Evolutionary conservation across 2,888 invertebrate species (phyloP).

Genomic region (Megalurothrips usitatus): DNA sequence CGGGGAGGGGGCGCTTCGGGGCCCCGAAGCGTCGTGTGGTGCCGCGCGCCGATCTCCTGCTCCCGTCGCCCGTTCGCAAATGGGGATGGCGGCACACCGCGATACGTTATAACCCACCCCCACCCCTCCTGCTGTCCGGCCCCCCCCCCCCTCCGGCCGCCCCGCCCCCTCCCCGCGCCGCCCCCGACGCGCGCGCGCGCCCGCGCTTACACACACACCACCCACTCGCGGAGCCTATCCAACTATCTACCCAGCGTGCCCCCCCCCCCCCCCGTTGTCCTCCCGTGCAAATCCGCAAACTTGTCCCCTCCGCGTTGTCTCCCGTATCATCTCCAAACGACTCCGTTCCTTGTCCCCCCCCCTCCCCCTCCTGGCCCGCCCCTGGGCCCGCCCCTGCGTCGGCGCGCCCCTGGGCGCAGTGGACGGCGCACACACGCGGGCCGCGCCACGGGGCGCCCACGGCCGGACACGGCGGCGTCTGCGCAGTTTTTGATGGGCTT

Average conservation of each 20-base stretch:
- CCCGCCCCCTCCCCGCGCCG: background rate
- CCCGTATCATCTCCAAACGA: background rate
- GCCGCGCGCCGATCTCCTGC: background rate
- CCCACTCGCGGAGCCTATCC: background rate
- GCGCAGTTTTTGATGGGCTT: background rate
- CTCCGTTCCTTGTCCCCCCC: background rate
- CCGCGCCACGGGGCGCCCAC: too few species aligned
- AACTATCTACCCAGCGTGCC: background rate
- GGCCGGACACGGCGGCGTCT: too few species aligned
- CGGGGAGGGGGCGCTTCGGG: background rate
- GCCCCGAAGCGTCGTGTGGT: background rate
- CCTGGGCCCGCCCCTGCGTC: too few species aligned
- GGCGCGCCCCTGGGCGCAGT: too few species aligned
- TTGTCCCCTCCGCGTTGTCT: too few species aligned
- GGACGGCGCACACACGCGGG: too few species aligned
- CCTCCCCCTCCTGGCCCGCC: background rate
- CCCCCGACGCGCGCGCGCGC: too few species aligned
- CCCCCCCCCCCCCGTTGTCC: background rate
- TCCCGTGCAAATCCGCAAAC: background rate
- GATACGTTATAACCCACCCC: constrained; percentile 17
- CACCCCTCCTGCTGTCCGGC: background rate
- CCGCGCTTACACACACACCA: background rate
- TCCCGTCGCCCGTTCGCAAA: constrained; percentile 4
- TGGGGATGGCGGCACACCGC: constrained; percentile 7
- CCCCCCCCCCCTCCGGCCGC: background rate